Base-by-base conservation (phyloP, 2,888 invertebrate genomes). In the Pollenia griseotomentosa region DNA sequence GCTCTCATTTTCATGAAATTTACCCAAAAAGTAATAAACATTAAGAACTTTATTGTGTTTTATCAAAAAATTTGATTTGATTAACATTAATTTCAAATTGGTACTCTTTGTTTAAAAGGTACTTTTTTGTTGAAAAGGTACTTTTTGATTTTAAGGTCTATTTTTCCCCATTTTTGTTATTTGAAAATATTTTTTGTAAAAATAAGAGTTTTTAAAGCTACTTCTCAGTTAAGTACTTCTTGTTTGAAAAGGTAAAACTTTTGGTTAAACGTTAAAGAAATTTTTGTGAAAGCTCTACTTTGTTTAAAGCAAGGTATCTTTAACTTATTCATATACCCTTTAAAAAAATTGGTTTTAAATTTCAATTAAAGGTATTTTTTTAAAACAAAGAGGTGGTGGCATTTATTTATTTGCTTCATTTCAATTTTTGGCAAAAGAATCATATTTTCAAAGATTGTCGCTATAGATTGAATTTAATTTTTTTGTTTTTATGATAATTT, bases 371-470 rank as follows among this genome's bases (percentile, higher is more conserved):
- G 33, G 33, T 33, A 12, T 66, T 63, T 16, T 46, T 81, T 75
- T 66, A 0, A 12, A 66, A 74, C 40, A 66, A 74, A 73, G 14
- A 66, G 9, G 1, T 59, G 53, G 8, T 57, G 55, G n/a, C 5
- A 74, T 66, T 81, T 66, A 63, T 74, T 74, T 59, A 57, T 57
- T 63, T 70, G 63, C 4, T 53, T 65, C 46, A 3, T 78, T 74
- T 4, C 40, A 46, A 65, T 81, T 75, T 79, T 84, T 74, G 23
- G 59, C 79, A 66, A 73, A 71, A 75, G 23, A 83, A 19, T 82
- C 83, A 88, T 89, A 88, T 84, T 88, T 89, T 88, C 55, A 66
- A 66, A 88, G 89, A 89, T 89, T 81, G 84, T 70, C 79, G 53
- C 61, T 80, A 53, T 11, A n/a, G 89, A 89, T 89, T 81, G 85